phyloP scores from a whole-genome alignment of 2,113 vertebrate genomes.

The Corvus cornix region DNA sequence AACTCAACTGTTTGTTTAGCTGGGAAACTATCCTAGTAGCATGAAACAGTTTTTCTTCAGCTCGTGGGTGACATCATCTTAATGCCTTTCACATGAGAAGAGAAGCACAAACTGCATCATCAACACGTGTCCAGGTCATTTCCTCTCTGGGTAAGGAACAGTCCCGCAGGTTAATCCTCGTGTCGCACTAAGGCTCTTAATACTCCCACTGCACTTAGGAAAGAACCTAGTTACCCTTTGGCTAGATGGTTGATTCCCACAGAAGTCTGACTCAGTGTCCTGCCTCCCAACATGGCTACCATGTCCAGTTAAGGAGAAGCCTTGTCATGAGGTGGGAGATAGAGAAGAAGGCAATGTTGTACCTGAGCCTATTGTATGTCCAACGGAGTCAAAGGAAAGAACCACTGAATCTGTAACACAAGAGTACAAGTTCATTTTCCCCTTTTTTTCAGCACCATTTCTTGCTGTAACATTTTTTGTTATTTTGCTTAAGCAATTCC shows the following conservation, averaged over 20 bases:
- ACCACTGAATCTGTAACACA: constrained; percentile 94
- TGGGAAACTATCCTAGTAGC: constrained; percentile 38
- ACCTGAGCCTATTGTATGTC: constrained; percentile 95
- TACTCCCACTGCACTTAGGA: not conserved
- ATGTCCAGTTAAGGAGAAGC: constrained; percentile 35
- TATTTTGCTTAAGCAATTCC: not conserved
- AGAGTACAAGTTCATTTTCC: constrained; percentile 86
- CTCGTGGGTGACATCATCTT: constrained; percentile 16
- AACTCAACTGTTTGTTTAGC: constrained; percentile 40
- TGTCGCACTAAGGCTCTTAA: not conserved
- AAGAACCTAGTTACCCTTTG: not conserved
- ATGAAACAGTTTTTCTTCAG: constrained; percentile 21
- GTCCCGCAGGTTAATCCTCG: not conserved
- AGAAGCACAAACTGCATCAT: not conserved
- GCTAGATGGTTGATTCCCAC: not conserved
- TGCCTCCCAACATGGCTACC: constrained; percentile 72
- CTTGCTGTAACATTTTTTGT: not conserved
- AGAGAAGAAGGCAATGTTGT: constrained; percentile 75
- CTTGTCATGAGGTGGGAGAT: constrained; percentile 46
- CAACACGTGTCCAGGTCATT: not conserved
- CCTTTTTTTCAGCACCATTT: constrained; percentile 22
- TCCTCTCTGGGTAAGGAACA: not conserved
- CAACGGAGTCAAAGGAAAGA: constrained; percentile 88
- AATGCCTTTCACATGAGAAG: constrained; percentile 19
- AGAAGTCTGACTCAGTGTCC: not conserved